Evolutionary conservation across 2,888 invertebrate genomes (phyloP).

Genomic region (Caenorhabditis auriculariae): DNA sequence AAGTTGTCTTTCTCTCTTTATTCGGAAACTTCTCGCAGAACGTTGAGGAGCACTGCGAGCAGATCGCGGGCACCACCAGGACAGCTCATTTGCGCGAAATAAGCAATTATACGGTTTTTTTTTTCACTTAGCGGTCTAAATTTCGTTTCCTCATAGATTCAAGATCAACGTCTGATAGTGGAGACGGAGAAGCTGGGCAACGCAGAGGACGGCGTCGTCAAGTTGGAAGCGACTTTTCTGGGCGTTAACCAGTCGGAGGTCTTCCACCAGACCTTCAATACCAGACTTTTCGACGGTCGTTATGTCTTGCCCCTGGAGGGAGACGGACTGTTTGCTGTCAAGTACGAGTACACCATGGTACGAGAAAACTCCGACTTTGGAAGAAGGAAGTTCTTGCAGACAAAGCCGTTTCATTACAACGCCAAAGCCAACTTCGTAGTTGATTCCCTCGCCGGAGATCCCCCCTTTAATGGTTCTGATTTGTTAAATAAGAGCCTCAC

Average conservation of each 20-base stretch:
- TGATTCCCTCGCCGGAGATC: constrained; percentile 30
- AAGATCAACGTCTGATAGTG: constrained; percentile 27
- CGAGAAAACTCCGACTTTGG: background rate
- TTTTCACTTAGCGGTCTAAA: no score
- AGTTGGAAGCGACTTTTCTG: constrained; percentile 21
- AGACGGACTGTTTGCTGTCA: constrained; percentile 53
- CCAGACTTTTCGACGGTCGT: constrained; percentile 37
- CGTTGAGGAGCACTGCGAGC: constrained; percentile 42
- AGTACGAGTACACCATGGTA: constrained; percentile 55
- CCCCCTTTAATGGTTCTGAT: no score
- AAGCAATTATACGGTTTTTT: constrained; percentile 26
- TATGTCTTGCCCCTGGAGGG: constrained; percentile 51
- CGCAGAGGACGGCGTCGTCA: constrained; percentile 35
- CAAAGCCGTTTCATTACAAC: constrained; percentile 43
- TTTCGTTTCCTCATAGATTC: no score
- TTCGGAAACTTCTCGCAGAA: constrained; percentile 28
- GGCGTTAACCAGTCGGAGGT: constrained; percentile 24
- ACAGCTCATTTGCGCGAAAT: constrained; percentile 38
- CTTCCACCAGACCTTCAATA: constrained; percentile 37
- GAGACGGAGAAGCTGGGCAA: constrained; percentile 31
- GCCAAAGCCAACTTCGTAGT: constrained; percentile 42
- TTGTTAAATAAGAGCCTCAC: no score
- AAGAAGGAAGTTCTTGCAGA: constrained; percentile 1
- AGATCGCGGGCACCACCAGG: constrained; percentile 38
- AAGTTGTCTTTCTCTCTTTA: constrained; percentile 13